phyloP scores from a whole-genome alignment of 2,113 vertebrate species.

The Mirounga angustirostris region DNA sequence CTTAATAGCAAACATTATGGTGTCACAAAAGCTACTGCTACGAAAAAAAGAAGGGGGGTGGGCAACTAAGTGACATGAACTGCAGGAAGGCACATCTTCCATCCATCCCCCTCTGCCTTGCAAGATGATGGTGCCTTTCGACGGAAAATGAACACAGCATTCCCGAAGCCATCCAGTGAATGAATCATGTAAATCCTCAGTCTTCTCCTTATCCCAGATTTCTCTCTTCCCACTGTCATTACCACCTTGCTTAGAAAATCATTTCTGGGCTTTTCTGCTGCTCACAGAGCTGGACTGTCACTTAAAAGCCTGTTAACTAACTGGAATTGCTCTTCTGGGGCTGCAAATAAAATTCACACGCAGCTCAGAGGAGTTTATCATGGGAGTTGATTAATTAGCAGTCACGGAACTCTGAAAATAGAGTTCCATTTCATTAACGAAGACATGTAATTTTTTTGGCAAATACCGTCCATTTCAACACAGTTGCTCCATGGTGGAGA shows the following conservation, averaged over 20 bases:
- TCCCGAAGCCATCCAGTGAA: slow-evolving; percentile 71
- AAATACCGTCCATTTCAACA: slow-evolving; percentile 62
- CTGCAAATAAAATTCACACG: slow-evolving; percentile 70
- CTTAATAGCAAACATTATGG: slow-evolving; percentile 54
- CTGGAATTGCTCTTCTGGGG: slow-evolving; percentile 66
- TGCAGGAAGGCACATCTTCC: slow-evolving; percentile 50
- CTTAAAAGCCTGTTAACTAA: slow-evolving; percentile 79
- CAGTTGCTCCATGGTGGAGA: slow-evolving; percentile 9
- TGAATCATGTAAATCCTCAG: slow-evolving; percentile 69
- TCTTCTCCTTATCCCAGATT: slow-evolving; percentile 62
- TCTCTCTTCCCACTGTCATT: slow-evolving; percentile 65
- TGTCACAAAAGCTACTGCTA: slow-evolving; percentile 57
- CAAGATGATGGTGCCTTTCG: slow-evolving; percentile 66
- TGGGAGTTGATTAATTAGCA: slow-evolving; percentile 81
- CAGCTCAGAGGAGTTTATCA: slow-evolving; percentile 68
- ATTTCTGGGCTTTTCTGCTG: slow-evolving; percentile 30
- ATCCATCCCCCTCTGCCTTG: slow-evolving; percentile 56
- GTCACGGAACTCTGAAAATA: slow-evolving; percentile 65
- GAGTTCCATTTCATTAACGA: slow-evolving; percentile 72
- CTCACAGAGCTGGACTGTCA: slow-evolving; percentile 48
- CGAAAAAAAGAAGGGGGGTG: neutral
- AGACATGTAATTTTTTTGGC: slow-evolving; percentile 55
- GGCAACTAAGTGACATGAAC: slow-evolving; percentile 66
- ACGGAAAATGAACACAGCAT: slow-evolving; percentile 60
- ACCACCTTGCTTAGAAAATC: slow-evolving; percentile 65